phyloP scores from a whole-genome alignment of 35 echinoderm and acorn worm genomes.

The Lytechinus pictus region DNA sequence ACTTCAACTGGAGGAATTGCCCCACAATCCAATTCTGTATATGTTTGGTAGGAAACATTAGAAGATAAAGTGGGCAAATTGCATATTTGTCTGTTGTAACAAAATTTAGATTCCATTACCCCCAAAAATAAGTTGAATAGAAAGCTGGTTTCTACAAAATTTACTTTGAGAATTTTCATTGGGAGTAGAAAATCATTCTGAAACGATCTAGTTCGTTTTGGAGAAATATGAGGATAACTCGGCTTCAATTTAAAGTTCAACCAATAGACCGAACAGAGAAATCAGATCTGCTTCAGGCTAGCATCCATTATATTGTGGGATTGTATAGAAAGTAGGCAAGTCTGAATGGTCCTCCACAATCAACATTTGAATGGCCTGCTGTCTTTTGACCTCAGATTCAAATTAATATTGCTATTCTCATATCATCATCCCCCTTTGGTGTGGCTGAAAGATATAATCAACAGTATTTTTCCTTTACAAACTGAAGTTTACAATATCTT shows the following conservation, averaged over 20 bases:
- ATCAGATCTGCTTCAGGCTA: background rate
- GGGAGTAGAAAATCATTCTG: too few relatives aligned
- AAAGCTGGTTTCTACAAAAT: too few relatives aligned
- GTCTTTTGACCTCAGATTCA: conserved; percentile 18
- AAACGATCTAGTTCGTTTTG: background rate
- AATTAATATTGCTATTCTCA: background rate
- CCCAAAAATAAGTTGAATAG: background rate
- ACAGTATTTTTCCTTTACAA: background rate
- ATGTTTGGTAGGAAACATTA: background rate
- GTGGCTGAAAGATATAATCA: background rate
- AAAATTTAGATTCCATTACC: background rate
- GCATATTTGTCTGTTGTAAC: background rate
- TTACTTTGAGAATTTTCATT: too few relatives aligned
- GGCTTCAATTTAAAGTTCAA: background rate
- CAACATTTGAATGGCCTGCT: background rate
- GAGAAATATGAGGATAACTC: background rate
- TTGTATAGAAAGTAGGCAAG: background rate
- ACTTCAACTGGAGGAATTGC: background rate
- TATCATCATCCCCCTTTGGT: background rate
- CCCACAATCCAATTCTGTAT: background rate
- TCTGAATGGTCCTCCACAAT: background rate
- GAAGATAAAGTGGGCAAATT: background rate
- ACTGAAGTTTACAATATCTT: too few relatives aligned
- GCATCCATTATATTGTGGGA: background rate
- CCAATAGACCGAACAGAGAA: background rate